phyloP scores from a whole-genome alignment of 2,888 invertebrate species.

The Cheilosia variabilis region DNA sequence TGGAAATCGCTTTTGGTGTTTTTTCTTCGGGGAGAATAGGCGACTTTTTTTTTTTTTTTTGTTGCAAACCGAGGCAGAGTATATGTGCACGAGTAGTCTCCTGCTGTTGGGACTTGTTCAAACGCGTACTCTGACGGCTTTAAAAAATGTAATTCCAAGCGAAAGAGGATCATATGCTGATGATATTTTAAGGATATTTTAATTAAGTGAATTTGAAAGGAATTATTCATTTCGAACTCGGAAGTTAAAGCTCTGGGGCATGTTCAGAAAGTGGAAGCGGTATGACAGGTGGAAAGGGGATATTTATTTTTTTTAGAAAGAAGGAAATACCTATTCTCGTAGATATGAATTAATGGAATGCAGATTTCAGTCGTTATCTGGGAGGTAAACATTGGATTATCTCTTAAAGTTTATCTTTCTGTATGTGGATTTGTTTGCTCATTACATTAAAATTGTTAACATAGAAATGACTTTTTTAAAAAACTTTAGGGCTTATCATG shows the following conservation, averaged over 20 bases:
- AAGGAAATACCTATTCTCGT: too few species aligned
- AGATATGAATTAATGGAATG: too few species aligned
- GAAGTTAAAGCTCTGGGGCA: not conserved
- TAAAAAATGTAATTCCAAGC: constrained; percentile 42
- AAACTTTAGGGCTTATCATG: too few species aligned
- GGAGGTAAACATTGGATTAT: too few species aligned
- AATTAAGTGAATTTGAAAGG: constrained; percentile 33
- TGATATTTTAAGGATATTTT: constrained; percentile 38
- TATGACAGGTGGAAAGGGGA: not conserved
- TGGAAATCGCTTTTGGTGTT: not conserved
- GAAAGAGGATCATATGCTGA: constrained; percentile 44
- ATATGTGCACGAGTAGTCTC: not conserved
- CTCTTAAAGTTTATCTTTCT: too few species aligned
- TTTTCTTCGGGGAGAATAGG: not conserved
- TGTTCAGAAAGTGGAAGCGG: not conserved
- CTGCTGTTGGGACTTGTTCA: constrained; percentile 2
- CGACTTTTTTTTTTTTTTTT: not conserved
- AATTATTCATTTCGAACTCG: constrained; percentile 21
- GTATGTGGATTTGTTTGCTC: too few species aligned
- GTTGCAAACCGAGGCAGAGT: not conserved
- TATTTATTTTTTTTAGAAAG: too few species aligned
- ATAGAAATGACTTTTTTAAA: too few species aligned
- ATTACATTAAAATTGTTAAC: too few species aligned
- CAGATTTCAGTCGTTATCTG: too few species aligned
- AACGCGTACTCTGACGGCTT: not conserved